Evolutionary conservation across 2,888 invertebrate genomes (phyloP).

Genomic region (Sussaba pulchella): DNA sequence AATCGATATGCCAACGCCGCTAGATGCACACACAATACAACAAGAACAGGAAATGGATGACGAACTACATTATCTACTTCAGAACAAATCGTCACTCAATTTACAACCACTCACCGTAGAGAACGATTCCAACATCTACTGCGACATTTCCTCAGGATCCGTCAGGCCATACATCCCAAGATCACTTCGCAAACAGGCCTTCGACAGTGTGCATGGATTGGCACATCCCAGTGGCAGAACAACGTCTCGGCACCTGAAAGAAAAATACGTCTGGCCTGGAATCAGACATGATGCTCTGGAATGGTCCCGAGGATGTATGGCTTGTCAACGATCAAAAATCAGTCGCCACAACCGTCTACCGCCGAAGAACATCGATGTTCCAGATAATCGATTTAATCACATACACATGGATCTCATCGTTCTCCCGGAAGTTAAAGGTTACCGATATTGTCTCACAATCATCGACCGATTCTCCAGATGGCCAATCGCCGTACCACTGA

Average conservation of each 20-base stretch:
- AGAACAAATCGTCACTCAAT: conserved; percentile 14
- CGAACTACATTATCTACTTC: conserved; percentile 10
- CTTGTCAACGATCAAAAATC: conserved; percentile 67
- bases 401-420: conserved; percentile 28
- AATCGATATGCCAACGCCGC: conserved; percentile 40
- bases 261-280: conserved; percentile 69
- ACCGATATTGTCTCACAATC: conserved; percentile 34
- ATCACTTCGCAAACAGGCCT: conserved; percentile 60
- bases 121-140: conserved; percentile 1
- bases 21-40: conserved; percentile 20
- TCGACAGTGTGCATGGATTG: conserved; percentile 64
- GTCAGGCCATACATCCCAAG: conserved; percentile 68
- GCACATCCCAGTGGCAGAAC: conserved; percentile 67
- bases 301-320: conserved; percentile 66
- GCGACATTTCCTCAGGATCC: conserved; percentile 20
- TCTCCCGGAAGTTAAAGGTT: conserved; percentile 35
- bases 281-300: conserved; percentile 60
- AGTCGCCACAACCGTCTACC: conserved; percentile 46
- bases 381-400: conserved; percentile 32
- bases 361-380: conserved; percentile 39
- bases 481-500: conserved; percentile 35
- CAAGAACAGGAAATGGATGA: conserved; percentile 39
- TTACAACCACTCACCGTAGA: conserved; percentile 36
- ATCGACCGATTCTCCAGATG: conserved; percentile 37
- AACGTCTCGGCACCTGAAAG: conserved; percentile 54